A percentile compares a stretch with the other conserved stretches of the same genome.
phyloP scores from a whole-genome alignment of 1,140 invertebrate genomes.

The Tetraneura akinire region DNA sequence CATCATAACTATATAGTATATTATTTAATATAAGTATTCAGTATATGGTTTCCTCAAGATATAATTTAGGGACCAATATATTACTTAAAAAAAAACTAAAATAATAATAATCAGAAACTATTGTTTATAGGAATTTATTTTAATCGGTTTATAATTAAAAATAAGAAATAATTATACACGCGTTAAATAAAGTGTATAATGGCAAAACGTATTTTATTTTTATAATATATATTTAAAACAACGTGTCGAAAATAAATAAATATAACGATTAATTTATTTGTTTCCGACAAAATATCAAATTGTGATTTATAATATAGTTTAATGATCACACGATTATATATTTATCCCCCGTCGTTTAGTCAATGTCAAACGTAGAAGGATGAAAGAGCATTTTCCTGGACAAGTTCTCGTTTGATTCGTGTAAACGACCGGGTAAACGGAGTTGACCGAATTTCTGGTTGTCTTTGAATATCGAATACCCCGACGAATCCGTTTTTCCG shows the following conservation, averaged over 20 bases:
- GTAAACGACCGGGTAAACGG: conserved; percentile 29
- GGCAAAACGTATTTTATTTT: too few species aligned
- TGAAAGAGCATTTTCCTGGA: conserved; percentile 34
- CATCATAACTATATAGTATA: neutral
- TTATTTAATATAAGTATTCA: neutral
- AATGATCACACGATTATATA: too few species aligned
- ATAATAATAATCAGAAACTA: too few species aligned
- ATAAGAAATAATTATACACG: neutral
- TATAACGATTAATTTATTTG: too few species aligned
- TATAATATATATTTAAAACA: too few species aligned
- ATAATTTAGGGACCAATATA: neutral
- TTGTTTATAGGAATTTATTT: too few species aligned
- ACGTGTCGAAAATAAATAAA: too few species aligned
- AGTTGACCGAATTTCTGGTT: neutral
- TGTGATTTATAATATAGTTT: too few species aligned
- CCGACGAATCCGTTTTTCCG: neutral
- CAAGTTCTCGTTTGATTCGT: conserved; percentile 33
- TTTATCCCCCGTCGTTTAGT: neutral
- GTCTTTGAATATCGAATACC: neutral
- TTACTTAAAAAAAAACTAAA: too few species aligned
- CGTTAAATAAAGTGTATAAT: too few species aligned
- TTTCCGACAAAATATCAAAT: too few species aligned
- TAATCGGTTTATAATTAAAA: too few species aligned
- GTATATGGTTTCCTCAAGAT: neutral
- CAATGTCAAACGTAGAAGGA: conserved; percentile 41